phyloP scores from a whole-genome alignment of 2,888 invertebrate species.

The Mythimna pallens region DNA sequence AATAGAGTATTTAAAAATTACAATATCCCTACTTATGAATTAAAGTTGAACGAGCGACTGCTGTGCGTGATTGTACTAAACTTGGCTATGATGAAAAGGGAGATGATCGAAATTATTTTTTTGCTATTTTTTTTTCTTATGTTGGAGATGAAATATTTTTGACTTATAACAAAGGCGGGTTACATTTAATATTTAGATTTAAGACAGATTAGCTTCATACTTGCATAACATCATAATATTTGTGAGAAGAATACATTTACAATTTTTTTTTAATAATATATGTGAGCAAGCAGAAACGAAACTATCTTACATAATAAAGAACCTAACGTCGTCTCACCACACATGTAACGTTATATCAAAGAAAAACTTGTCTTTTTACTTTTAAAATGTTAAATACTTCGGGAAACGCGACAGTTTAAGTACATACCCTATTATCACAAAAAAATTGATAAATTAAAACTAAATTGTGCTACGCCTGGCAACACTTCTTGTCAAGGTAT shows the following conservation, averaged over 20 bases:
- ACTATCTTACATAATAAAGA: slow-evolving; percentile 75
- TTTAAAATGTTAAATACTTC: slow-evolving; percentile 70
- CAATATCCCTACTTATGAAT: slow-evolving; percentile 56
- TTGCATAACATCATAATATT: slow-evolving; percentile 65
- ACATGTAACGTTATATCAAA: slow-evolving; percentile 87
- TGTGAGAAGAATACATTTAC: slow-evolving; percentile 36
- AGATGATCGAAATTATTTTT: slow-evolving; percentile 32
- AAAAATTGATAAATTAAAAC: slow-evolving; percentile 82
- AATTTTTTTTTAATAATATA: slow-evolving; percentile 49
- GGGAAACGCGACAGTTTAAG: slow-evolving; percentile 79
- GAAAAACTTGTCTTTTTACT: slow-evolving; percentile 79
- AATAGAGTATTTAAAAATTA: slow-evolving; percentile 61
- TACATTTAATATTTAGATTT: slow-evolving; percentile 71
- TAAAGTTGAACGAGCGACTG: slow-evolving; percentile 43
- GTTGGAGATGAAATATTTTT: slow-evolving; percentile 45
- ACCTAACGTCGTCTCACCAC: slow-evolving; percentile 90
- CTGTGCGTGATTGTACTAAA: slow-evolving; percentile 68
- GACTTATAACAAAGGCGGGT: slow-evolving; percentile 70
- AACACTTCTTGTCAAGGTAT: slow-evolving; percentile 68
- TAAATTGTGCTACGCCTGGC: slow-evolving; percentile 85
- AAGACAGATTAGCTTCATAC: slow-evolving; percentile 80
- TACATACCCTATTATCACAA: slow-evolving; percentile 89
- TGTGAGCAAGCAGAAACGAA: slow-evolving; percentile 76
- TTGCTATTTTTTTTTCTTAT: slow-evolving; percentile 52
- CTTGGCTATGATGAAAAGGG: slow-evolving; percentile 45